A percentile compares a stretch with the other conserved stretches of the same genome.
These are phyloP conservation scores for Clamator glandarius DNA, from an alignment of 2,797 vertebrate genomes.

Conservation along the genomic window DNA sequence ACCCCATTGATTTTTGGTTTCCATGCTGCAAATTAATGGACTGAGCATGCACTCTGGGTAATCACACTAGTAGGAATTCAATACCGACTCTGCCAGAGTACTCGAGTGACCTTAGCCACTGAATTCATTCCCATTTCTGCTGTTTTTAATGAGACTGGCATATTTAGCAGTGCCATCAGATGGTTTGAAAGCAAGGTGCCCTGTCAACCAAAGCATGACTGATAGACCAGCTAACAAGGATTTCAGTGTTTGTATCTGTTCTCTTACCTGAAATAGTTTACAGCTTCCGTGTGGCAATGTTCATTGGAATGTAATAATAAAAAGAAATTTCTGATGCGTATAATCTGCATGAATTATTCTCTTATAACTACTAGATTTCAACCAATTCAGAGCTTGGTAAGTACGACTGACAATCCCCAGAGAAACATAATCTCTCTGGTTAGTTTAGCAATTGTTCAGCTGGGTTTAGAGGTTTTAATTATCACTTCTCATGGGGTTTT, in stretches of 20 bases:
- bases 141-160: not conserved
- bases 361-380: not conserved
- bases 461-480: slow-evolving; percentile 2
- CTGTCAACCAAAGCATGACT: not conserved
- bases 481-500: not conserved
- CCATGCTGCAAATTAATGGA: slow-evolving; percentile 66
- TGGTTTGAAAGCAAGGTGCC: not conserved
- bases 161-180: not conserved
- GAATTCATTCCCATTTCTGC: slow-evolving; percentile 9
- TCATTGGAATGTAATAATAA: not conserved
- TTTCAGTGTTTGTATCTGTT: not conserved
- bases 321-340: not conserved
- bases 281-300: not conserved
- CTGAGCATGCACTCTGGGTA: slow-evolving; percentile 45
- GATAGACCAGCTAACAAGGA: not conserved
- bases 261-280: not conserved
- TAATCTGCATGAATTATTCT: not conserved
- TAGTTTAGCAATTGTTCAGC: slow-evolving; percentile 38
- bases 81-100: slow-evolving; percentile 51
- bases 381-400: not conserved
- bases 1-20: slow-evolving; percentile 67
- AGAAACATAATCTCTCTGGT: not conserved
- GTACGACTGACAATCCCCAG: not conserved
- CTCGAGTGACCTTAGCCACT: slow-evolving; percentile 29
- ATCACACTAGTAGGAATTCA: slow-evolving; percentile 56